These are phyloP conservation scores for Cynodonichthys magdalenae DNA, from an alignment of 2,797 vertebrate genomes.

Conservation along the genomic window DNA sequence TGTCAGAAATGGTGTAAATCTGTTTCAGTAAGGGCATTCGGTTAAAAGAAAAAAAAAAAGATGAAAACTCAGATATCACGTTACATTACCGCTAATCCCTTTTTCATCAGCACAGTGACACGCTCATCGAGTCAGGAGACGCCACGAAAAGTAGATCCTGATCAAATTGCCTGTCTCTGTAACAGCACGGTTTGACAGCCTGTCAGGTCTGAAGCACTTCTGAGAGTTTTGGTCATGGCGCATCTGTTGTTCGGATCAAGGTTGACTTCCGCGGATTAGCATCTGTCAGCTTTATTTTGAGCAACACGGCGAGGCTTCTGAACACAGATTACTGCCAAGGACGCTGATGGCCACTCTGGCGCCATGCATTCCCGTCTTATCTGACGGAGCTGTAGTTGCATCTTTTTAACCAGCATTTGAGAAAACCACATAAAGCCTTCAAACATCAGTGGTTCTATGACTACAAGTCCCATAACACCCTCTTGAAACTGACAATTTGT, in stretches of 20 bases:
- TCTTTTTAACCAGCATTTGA: constrained; percentile 45
- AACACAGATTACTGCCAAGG: constrained; percentile 51
- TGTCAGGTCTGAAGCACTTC: constrained; percentile 43
- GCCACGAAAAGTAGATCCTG: constrained; percentile 53
- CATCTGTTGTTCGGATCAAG: constrained; percentile 67
- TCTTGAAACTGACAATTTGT: constrained; percentile 45
- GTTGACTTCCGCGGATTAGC: constrained; percentile 64
- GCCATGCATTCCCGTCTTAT: constrained; percentile 57
- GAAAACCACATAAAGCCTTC: constrained; percentile 52
- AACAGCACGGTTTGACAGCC: constrained; percentile 36
- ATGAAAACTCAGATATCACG: constrained; percentile 26
- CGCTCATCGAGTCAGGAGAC: constrained; percentile 55
- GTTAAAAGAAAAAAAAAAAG: constrained; percentile 14
- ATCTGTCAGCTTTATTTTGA: constrained; percentile 68
- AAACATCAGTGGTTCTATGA: constrained; percentile 52
- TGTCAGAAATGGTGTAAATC: constrained; percentile 15
- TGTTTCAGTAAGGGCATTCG: not conserved
- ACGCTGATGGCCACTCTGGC: constrained; percentile 56
- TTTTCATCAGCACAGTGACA: constrained; percentile 42
- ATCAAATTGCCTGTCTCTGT: constrained; percentile 44
- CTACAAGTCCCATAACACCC: constrained; percentile 45
- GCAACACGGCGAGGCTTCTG: constrained; percentile 33
- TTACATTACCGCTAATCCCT: constrained; percentile 37
- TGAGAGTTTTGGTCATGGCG: constrained; percentile 36
- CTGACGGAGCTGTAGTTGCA: constrained; percentile 52